phyloP scores from a whole-genome alignment of 2,797 vertebrate genomes.

The Pseudochirops cupreus region DNA sequence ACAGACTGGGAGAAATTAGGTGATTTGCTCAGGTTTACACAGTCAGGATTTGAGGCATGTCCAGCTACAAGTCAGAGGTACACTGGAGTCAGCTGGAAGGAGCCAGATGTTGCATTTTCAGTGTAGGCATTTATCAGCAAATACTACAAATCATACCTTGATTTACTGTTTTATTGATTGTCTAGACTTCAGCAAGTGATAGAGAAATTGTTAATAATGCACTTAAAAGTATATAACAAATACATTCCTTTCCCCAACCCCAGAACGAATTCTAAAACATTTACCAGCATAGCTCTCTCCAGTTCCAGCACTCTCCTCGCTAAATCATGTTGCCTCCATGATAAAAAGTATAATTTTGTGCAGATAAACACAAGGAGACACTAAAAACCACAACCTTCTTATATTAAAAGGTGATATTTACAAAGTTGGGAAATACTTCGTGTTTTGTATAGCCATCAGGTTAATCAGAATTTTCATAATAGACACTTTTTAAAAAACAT shows the following conservation, averaged over 20 bases:
- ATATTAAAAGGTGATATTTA: conserved; percentile 6
- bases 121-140: neutral
- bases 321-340: neutral
- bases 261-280: neutral
- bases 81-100: neutral
- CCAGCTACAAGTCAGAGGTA: neutral
- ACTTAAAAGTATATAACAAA: neutral
- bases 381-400: neutral
- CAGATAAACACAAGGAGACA: neutral
- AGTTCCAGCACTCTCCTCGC: neutral
- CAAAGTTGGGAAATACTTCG: neutral
- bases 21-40: neutral
- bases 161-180: neutral
- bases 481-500: neutral
- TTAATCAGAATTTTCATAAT: conserved; percentile 40
- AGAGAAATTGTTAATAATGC: neutral
- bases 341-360: neutral
- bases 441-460: conserved; percentile 18
- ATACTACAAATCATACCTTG: neutral
- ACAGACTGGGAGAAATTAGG: neutral
- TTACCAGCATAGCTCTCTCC: neutral
- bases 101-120: neutral
- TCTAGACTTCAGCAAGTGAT: neutral
- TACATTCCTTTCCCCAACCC: neutral
- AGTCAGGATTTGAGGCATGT: neutral